Base-by-base conservation (phyloP, 2,888 invertebrate species). In the Aspidapion aeneum region DNA sequence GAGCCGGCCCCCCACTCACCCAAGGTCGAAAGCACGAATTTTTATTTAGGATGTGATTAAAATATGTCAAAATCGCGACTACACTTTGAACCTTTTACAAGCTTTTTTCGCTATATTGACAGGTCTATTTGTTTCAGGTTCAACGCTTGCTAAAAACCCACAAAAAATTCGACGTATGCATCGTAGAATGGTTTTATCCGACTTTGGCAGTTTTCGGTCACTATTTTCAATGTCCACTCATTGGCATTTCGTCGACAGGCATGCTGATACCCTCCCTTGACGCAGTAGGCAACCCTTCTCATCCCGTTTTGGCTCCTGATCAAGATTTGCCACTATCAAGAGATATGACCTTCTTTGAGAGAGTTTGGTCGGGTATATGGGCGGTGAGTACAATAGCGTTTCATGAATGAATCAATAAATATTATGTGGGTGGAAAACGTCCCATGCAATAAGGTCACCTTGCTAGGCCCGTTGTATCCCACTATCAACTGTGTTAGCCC, bases 211-310 rank as follows among this genome's bases (percentile, higher is more conserved):
- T 71, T 17, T 74, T 75, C 64, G 68, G 68, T 0, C 69, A 74
- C 55, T 68, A 73, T 50, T 76, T 74, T 59, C 70, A 74, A 0
- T 73, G 72, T 60, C 75, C 77, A 1, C 63, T 74, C 16, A 71
- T 77, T 18, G 76, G 74, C 1, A 68, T 78, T 2, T 64, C 70
- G 5, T 74, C 76, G 2, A 60, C 74, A 54, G 66, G 68, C 1
- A 60, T 64, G 1, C 66, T 66, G 9, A 22, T 63, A n/a, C 62
- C 64, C 18, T 62, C 66, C 18, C 59, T 68, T 12, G 70, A 70
- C 52, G 59, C 69, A 1, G 61, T 69, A 12, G 70, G 70, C 17
- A 70, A 70, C 49, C 69, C 68, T 7, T 60, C 63, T 18, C 69
- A 71, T 52, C 71, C 71, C 0, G 48, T 70, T n/a, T 19, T 58